A percentile compares a stretch with the other conserved stretches of the same genome.
These are phyloP conservation scores for Drosophila jambulina DNA, from an alignment of 1,140 invertebrate species.

Conservation along the genomic window DNA sequence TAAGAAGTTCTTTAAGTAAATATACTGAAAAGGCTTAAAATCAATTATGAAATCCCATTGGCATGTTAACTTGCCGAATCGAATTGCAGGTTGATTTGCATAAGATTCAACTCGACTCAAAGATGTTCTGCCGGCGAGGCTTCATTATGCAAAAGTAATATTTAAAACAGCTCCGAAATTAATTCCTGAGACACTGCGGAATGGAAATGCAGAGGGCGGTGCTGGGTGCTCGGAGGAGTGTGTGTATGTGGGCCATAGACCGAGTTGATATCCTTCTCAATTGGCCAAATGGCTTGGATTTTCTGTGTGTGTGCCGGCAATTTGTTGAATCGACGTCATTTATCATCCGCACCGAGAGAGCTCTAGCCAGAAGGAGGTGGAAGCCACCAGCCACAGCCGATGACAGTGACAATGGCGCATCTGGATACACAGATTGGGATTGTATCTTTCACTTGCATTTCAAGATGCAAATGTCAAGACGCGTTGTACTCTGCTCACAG, in stretches of 20 bases:
- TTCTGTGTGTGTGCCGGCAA: slow-evolving; percentile 59
- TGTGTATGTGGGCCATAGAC: slow-evolving; percentile 32
- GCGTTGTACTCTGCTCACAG: slow-evolving; percentile 41
- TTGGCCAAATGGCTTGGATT: slow-evolving; percentile 64
- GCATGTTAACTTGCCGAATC: slow-evolving; percentile 11
- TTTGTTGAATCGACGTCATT: slow-evolving; percentile 78
- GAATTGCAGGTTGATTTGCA: slow-evolving; percentile 30
- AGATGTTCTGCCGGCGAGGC: slow-evolving; percentile 4
- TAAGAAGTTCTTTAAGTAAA: not conserved
- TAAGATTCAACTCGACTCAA: slow-evolving; percentile 17
- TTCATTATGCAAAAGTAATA: slow-evolving; percentile 40
- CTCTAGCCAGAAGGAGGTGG: slow-evolving; percentile 30
- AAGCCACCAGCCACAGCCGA: slow-evolving; percentile 42
- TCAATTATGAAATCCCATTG: slow-evolving; percentile 28
- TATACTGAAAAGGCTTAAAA: slow-evolving; percentile 11
- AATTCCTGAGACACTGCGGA: slow-evolving; percentile 33
- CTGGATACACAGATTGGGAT: slow-evolving; percentile 81
- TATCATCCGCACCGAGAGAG: slow-evolving; percentile 72
- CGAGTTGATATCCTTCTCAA: slow-evolving; percentile 73
- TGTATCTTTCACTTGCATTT: slow-evolving; percentile 83
- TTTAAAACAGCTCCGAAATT: slow-evolving; percentile 46
- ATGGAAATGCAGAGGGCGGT: slow-evolving; percentile 24
- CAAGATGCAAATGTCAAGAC: slow-evolving; percentile 80
- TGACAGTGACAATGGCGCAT: slow-evolving; percentile 65
- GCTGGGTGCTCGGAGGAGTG: slow-evolving; percentile 5